Evolutionary conservation across 2,888 invertebrate genomes (phyloP).

Genomic region (Tipula confusa): DNA sequence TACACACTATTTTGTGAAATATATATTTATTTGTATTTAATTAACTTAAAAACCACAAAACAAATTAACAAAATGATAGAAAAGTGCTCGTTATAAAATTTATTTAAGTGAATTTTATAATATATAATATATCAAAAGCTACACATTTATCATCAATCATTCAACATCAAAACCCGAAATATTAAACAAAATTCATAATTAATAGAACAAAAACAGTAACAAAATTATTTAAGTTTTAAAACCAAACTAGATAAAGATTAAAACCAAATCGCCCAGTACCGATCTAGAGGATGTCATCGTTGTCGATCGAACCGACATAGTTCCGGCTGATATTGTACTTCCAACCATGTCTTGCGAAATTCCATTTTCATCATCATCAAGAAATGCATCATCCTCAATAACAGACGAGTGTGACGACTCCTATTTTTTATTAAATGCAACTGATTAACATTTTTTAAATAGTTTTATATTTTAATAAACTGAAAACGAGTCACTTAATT

Average conservation of each 20-base stretch:
- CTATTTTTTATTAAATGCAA: constrained; percentile 40
- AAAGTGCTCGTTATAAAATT: not conserved
- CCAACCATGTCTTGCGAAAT: constrained; percentile 21
- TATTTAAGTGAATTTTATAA: not conserved
- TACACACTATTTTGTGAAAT: not conserved
- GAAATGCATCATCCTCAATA: constrained; percentile 43
- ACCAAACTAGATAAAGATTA: not conserved
- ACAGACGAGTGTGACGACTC: constrained; percentile 52
- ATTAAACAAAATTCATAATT: not conserved
- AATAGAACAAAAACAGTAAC: not conserved
- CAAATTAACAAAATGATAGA: not conserved
- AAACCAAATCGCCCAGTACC: constrained; percentile 37
- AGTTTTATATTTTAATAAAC: not conserved
- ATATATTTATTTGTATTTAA: not conserved
- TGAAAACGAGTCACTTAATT: constrained; percentile 38
- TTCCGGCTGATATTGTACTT: constrained; percentile 37
- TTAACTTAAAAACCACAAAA: not conserved
- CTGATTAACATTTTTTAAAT: not conserved
- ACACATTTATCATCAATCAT: constrained; percentile 21
- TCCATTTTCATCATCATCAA: constrained; percentile 35
- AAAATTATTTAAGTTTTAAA: constrained; percentile 3
- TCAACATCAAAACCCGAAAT: not conserved
- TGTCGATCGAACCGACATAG: constrained; percentile 39
- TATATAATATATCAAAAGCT: not conserved
- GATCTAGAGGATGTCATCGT: constrained; percentile 39